phyloP scores from a whole-genome alignment of 2,113 vertebrate genomes.

The Oxyruncus cristatus region DNA sequence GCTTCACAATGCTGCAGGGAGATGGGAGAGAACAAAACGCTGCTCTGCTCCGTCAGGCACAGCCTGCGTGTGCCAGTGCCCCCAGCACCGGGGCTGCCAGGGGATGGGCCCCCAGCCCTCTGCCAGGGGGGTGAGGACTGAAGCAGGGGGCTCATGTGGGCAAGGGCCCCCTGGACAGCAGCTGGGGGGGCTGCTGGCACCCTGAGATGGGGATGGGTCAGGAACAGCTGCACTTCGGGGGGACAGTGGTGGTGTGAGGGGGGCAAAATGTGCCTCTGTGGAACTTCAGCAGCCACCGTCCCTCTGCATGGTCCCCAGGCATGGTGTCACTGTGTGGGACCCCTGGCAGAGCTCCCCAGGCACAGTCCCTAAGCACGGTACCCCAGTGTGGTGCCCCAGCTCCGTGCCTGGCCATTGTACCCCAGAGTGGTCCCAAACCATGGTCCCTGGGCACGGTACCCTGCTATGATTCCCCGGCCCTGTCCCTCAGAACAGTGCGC shows the following conservation, averaged over 20 bases:
- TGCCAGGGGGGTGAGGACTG: neutral
- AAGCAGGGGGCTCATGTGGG: neutral
- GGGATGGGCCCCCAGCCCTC: neutral
- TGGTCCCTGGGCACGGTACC: fast-evolving
- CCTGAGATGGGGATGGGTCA: fast-evolving
- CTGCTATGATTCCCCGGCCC: fast-evolving
- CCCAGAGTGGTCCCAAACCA: fast-evolving
- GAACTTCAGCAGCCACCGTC: neutral
- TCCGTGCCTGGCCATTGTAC: neutral
- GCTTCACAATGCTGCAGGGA: conserved; percentile 17
- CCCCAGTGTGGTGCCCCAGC: fast-evolving
- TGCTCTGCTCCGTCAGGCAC: neutral
- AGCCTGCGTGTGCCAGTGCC: conserved; percentile 19
- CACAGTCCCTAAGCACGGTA: fast-evolving
- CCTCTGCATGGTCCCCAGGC: neutral
- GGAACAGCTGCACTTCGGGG: fast-evolving
- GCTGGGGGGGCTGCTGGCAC: neutral
- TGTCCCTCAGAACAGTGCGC: neutral
- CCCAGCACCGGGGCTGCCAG: neutral
- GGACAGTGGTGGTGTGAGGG: neutral
- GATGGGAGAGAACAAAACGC: conserved; percentile 43
- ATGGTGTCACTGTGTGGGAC: fast-evolving
- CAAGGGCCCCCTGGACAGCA: fast-evolving
- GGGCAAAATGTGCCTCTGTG: neutral
- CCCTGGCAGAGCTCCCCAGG: neutral